These are phyloP conservation scores for Oopsacas minuta DNA, from an alignment of 37 sponge, comb jelly and placozoan genomes.

Conservation along the genomic window DNA sequence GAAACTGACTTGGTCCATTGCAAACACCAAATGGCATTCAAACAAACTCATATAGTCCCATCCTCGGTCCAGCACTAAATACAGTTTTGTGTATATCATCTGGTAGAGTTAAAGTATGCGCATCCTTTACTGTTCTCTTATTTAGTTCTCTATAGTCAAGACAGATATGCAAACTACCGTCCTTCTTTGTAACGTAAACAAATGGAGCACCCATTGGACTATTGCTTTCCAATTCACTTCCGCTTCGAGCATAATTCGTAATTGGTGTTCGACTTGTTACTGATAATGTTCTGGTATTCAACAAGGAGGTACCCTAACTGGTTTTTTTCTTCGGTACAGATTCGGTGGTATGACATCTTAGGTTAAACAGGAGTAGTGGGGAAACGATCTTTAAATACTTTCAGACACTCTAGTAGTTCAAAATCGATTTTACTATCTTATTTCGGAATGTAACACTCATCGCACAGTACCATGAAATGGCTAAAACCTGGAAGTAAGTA, in stretches of 20 bases:
- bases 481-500: too few species aligned
- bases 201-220: conserved; percentile 53
- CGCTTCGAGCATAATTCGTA: conserved; percentile 21
- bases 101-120: conserved; percentile 23
- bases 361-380: conserved; percentile 31
- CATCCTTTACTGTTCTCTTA: conserved; percentile 16
- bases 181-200: conserved; percentile 41
- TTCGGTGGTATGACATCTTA: conserved; percentile 24
- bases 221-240: conserved; percentile 42
- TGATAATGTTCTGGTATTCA: conserved; percentile 27
- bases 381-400: conserved; percentile 20
- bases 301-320: conserved; percentile 34
- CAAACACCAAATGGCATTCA: conserved; percentile 28
- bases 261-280: not conserved
- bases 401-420: conserved; percentile 14
- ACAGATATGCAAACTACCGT: conserved; percentile 25
- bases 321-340: conserved; percentile 21
- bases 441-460: conserved; percentile 33
- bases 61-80: conserved; percentile 20
- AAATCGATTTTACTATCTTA: not conserved
- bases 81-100: conserved; percentile 30
- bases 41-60: conserved; percentile 24
- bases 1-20: conserved; percentile 31
- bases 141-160: conserved; percentile 30
- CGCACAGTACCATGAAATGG: too few species aligned